Evolutionary conservation across 2,113 vertebrate genomes (phyloP), one percentile per base, ranked within the genome.

Genomic region (Mugil cephalus): DNA sequence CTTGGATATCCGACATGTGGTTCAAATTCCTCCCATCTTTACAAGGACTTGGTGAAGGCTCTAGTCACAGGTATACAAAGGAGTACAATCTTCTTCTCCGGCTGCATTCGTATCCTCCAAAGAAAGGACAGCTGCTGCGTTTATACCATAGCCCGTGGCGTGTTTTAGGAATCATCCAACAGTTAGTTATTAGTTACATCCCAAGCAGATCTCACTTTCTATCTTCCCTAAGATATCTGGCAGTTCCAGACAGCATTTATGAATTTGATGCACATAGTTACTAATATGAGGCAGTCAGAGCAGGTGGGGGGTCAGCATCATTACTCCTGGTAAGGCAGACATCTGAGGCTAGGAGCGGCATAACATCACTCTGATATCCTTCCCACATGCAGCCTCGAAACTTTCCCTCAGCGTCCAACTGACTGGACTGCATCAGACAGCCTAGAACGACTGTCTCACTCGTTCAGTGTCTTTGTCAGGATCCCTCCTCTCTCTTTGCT

Each of bases 1-100:
- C 78, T 83, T 83, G 79, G 71, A 87, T 90, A 84, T 86, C 85
- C 71, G 69, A 86, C 88, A 89, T 88, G 79, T 89, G 89, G 86
- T 85, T 91, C 77, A 48, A 83, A 88, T 92, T 91, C 79, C 86
- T 83, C 39, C 64, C 48, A 60, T 86, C 84, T 82, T 82, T 91
- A 80, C 79, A 73, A 85, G 69, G 61, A 69, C 47, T 73, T 65
- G 36, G 59, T 85, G 63, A 79, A 72, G 75, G 69, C 69, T 51
- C 72, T 65, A 73, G 68, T 86, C 62, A 74, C 45, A 81, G 17
- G 30, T 66, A 48, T 10, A 77, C 73, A 80, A 75, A 87, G 77
- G 69, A 64, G 10, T 39, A 51, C 48, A 72, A 70, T 80, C 46
- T 69, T 24, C 69, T 53, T 53, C 58, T 79, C 11, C 24, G 42